phyloP scores from a whole-genome alignment of 35 echinoderm and acorn worm species.

The Ophiothrix spiculata region DNA sequence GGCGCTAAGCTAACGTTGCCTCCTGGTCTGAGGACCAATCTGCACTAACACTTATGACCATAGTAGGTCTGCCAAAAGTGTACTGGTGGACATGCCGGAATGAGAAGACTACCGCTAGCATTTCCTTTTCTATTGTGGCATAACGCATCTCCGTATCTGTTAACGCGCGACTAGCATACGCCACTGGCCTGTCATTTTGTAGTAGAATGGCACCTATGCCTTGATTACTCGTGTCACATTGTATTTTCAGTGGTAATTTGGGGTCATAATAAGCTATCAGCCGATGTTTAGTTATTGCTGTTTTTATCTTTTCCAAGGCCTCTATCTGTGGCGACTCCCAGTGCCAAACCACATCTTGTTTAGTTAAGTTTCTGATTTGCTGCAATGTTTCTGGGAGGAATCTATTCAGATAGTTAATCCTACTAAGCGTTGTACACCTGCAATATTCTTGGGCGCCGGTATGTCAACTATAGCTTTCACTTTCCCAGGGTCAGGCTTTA shows the following conservation, averaged over 20 bases:
- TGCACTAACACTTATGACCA: constrained; percentile 16
- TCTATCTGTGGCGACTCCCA: constrained; percentile 1
- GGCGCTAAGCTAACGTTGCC: too few relatives aligned
- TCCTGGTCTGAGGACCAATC: too few relatives aligned
- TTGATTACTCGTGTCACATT: constrained; percentile 10
- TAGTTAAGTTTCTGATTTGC: constrained; percentile 10
- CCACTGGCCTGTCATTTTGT: constrained; percentile 39
- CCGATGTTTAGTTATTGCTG: constrained; percentile 9
- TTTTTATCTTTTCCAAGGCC: constrained; percentile 14
- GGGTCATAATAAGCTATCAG: constrained; percentile 27
- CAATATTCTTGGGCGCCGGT: neutral
- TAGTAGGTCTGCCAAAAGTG: constrained; percentile 27
- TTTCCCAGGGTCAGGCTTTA: constrained; percentile 18
- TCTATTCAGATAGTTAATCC: constrained; percentile 29
- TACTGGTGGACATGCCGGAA: constrained; percentile 4
- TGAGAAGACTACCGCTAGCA: constrained; percentile 59
- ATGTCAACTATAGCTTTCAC: constrained; percentile 9
- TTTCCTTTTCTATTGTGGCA: constrained; percentile 53
- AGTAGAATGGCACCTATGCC: constrained; percentile 7
- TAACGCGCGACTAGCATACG: constrained; percentile 59
- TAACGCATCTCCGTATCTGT: constrained; percentile 43
- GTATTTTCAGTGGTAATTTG: neutral
- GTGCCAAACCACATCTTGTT: constrained; percentile 29
- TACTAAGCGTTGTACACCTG: neutral
- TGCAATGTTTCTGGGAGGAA: constrained; percentile 12